Evolutionary conservation across 1,140 invertebrate genomes (phyloP), one percentile per base, ranked within the genome.

Genomic region (Uloborus diversus): DNA sequence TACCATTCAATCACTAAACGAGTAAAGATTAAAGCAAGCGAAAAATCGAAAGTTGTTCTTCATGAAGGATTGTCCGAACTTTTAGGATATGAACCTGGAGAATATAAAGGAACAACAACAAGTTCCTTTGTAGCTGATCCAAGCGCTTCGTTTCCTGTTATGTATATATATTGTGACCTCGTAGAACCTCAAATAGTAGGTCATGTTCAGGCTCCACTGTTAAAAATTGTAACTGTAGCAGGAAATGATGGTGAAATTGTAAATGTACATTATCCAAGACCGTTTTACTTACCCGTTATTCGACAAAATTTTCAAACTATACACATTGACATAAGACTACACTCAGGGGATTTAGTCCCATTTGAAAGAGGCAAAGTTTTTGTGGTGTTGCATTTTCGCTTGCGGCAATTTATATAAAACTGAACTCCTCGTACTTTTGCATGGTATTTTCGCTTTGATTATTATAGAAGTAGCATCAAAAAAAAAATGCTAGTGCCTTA

Each of bases 121-220:
- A 32, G 57, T 9, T 27, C 57, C 20, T 61, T 28, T n/a, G 57
- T 61, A 27, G 57, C 57, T 11, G 57, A 61, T 61, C 57, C 57
- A 4, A 28, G 14, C 25, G 4, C 25, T n/a, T 27, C 25, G 25
- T 61, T 61, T 28, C 30, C 25, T 61, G 11, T 61, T 20, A 27
- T 61, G 25, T 61, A 61, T 32, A 27, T 61, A 27, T 61, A 61
- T 61, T 61, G 5, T 0, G 27, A 61, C 30, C 13, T 33, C 4
- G 57, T 61, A 14, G 57, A 61, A 20, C 57, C 57, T 11, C 57
- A 61, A 32, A 32, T 61, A 4, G 57, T 61, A 32, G 57, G 57
- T 3, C 23, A 61, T 61, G 25, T 61, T 4, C 57, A 28, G n/a
- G 30, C 57, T 32, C 5, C n/a, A 17, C 28, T 61, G 27, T 32